Conservation (phyloP, 64 coral and sea anemone species). For the Stichodactyla mertensii region DNA sequence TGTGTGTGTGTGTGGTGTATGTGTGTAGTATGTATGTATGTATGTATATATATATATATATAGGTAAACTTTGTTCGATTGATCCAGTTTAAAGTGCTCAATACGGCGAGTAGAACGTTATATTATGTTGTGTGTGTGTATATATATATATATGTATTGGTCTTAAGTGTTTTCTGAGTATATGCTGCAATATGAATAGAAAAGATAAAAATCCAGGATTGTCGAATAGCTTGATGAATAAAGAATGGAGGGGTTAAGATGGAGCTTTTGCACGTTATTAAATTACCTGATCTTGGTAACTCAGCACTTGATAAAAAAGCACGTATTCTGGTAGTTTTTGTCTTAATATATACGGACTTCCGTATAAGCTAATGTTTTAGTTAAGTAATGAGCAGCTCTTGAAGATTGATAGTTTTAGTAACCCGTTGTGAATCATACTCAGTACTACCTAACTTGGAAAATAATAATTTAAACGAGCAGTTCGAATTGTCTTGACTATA, state of each 20-base stretch:
- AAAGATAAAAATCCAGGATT: neutral
- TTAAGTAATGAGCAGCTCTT: neutral
- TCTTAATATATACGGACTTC: neutral
- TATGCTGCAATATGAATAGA: neutral
- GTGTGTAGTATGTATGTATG: too few species aligned
- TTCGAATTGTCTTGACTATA: too few species aligned
- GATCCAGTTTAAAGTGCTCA: too few species aligned
- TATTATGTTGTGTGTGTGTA: too few species aligned
- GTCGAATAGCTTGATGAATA: conserved; percentile 7
- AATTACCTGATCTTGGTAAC: neutral
- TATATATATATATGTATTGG: neutral
- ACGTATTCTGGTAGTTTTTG: neutral
- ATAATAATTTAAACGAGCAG: neutral
- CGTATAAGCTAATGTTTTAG: neutral
- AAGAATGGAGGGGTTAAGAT: neutral
- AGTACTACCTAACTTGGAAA: neutral
- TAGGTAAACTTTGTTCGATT: too few species aligned
- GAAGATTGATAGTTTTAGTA: too few species aligned
- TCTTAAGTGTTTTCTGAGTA: neutral
- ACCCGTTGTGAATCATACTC: too few species aligned
- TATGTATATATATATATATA: too few species aligned
- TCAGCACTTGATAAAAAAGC: neutral
- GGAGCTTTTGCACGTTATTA: neutral
- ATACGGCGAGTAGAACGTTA: too few species aligned
- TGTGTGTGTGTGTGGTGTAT: too few species aligned